Conservation (phyloP, 2,797 vertebrate genomes). For the Betta splendens region DNA sequence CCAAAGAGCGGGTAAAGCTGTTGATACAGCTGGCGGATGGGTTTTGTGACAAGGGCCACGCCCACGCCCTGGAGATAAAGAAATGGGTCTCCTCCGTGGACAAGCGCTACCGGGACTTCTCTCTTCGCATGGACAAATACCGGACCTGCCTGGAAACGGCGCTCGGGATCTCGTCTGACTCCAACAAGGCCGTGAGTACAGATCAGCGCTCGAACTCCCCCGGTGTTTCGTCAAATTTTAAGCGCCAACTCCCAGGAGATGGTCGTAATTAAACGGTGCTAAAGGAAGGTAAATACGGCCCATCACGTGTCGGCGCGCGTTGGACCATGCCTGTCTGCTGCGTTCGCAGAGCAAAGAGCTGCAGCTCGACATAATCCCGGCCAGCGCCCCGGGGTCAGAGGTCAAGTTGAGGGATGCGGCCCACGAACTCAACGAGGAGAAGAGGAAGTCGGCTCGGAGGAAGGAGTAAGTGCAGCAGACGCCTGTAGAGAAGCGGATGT, state of each 20-base stretch:
- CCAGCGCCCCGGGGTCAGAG: conserved; percentile 94
- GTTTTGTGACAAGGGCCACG: conserved; percentile 99
- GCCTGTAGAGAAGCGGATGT: neutral
- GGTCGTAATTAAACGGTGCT: conserved; percentile 29
- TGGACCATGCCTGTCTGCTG: conserved; percentile 20
- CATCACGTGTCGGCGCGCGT: conserved; percentile 8
- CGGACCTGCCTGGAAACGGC: conserved; percentile 95
- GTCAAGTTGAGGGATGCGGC: conserved; percentile 96
- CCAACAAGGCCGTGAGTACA: conserved; percentile 92
- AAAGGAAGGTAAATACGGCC: conserved; percentile 20
- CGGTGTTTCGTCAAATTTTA: neutral
- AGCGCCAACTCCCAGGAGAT: conserved; percentile 1
- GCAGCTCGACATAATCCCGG: conserved; percentile 96
- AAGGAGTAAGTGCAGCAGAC: conserved; percentile 88
- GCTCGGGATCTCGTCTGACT: conserved; percentile 95
- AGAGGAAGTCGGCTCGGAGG: conserved; percentile 94
- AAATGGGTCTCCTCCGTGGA: conserved; percentile 99
- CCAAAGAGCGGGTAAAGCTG: conserved; percentile 99
- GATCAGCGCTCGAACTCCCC: neutral
- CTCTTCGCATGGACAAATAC: conserved; percentile 99
- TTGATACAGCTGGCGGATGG: conserved; percentile 99
- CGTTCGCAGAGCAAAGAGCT: conserved; percentile 92
- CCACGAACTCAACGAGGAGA: conserved; percentile 97
- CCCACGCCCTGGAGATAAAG: conserved; percentile 98
- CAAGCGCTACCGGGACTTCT: conserved; percentile 98